These are phyloP conservation scores for Liposcelis brunnea DNA, from an alignment of 2,888 invertebrate species.

Conservation along the genomic window DNA sequence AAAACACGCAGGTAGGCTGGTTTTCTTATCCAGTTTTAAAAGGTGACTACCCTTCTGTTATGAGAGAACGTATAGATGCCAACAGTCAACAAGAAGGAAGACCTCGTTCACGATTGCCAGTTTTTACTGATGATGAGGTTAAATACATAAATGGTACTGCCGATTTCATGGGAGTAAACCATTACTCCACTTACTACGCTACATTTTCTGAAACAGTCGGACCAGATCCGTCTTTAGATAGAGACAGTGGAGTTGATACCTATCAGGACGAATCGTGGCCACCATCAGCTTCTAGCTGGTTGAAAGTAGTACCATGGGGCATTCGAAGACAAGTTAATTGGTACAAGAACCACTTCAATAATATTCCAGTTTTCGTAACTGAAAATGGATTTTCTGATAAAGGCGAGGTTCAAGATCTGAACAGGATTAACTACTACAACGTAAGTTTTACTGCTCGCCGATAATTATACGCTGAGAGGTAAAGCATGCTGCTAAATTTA, in stretches of 20 bases:
- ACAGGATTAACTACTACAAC: slow-evolving; percentile 16
- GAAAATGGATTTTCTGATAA: slow-evolving; percentile 28
- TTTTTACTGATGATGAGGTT: slow-evolving; percentile 5
- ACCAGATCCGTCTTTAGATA: background rate
- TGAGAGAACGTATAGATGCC: slow-evolving; percentile 21
- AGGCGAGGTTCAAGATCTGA: slow-evolving; percentile 21
- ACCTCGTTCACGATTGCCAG: slow-evolving; percentile 19
- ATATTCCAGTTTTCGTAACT: slow-evolving; percentile 26
- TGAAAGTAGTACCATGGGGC: slow-evolving; percentile 25
- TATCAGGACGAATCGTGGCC: background rate
- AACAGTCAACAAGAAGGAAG: slow-evolving; percentile 23
- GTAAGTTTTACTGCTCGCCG: background rate
- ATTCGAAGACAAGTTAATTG: slow-evolving; percentile 26
- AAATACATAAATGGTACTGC: slow-evolving; percentile 16
- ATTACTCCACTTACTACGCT: background rate
- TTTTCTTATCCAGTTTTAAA: slow-evolving; percentile 23
- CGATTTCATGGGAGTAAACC: slow-evolving; percentile 2
- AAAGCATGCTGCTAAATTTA: background rate
- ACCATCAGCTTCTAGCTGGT: background rate
- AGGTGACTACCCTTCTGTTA: slow-evolving; percentile 23
- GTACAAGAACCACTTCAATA: slow-evolving; percentile 28
- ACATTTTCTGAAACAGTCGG: too few species aligned
- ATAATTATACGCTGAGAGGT: too few species aligned
- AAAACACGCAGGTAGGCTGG: slow-evolving; percentile 26
- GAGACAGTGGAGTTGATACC: background rate